Conservation (phyloP, 1,140 invertebrate genomes). For the Scaptomyza hsui region DNA sequence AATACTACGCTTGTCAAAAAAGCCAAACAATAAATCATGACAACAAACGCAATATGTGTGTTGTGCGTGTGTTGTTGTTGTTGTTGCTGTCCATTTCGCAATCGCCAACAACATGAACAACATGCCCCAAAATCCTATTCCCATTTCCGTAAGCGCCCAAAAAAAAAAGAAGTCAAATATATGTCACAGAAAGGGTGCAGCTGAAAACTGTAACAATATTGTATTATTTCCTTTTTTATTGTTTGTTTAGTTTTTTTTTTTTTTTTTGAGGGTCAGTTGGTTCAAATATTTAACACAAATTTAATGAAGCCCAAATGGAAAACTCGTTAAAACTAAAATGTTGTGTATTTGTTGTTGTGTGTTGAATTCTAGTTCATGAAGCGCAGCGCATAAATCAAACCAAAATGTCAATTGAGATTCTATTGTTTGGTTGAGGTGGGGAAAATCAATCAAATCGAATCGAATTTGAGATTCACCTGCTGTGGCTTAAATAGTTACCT, state of each 20-base stretch:
- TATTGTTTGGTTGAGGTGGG: neutral
- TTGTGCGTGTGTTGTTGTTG: conserved; percentile 30
- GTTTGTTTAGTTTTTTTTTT: conserved; percentile 1
- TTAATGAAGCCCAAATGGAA: conserved; percentile 40
- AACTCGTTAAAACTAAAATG: conserved; percentile 40
- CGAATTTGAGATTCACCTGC: conserved; percentile 24
- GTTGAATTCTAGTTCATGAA: conserved; percentile 57
- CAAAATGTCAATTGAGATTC: conserved; percentile 39
- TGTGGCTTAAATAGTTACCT: conserved; percentile 18
- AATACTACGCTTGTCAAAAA: conserved; percentile 68
- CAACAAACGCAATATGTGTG: conserved; percentile 50
- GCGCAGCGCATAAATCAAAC: conserved; percentile 59
- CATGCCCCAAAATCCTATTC: conserved; percentile 8
- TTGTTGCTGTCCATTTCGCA: conserved; percentile 37
- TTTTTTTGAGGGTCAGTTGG: neutral
- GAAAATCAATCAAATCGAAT: conserved; percentile 36
- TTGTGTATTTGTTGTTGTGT: conserved; percentile 9
- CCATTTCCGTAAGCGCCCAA: conserved; percentile 17
- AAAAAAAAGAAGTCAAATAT: conserved; percentile 30
- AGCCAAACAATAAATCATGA: conserved; percentile 68
- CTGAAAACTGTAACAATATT: conserved; percentile 4
- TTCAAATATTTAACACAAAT: conserved; percentile 34
- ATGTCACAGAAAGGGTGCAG: conserved; percentile 17
- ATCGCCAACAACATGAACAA: conserved; percentile 21
- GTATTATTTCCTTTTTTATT: neutral